Conservation (phyloP, 2,113 vertebrate genomes). For the Caretta caretta region DNA sequence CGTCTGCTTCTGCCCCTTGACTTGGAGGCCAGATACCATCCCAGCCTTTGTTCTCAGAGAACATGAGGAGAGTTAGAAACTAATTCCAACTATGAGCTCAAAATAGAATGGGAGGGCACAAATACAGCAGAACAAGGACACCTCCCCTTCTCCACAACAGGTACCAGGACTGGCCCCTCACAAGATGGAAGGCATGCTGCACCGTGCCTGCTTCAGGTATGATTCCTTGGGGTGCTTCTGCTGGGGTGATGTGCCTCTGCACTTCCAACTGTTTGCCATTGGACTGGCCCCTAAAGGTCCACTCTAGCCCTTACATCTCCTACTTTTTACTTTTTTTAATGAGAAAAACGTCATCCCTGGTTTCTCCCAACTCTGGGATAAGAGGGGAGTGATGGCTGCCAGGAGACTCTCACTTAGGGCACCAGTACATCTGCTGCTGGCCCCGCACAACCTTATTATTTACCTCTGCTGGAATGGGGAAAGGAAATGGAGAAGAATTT, state of each 20-base stretch:
- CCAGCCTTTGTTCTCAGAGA: not conserved
- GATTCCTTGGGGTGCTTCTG: not conserved
- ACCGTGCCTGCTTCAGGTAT: not conserved
- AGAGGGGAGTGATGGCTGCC: not conserved
- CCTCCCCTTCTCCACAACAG: not conserved
- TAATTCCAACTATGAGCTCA: not conserved
- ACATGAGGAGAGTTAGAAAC: accelerated
- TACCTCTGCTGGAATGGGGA: conserved; percentile 25
- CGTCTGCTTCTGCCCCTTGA: not conserved
- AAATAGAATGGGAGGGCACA: not conserved
- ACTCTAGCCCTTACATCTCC: not conserved
- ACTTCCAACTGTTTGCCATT: not conserved
- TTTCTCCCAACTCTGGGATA: not conserved
- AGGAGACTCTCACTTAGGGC: not conserved
- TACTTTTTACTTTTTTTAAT: not conserved
- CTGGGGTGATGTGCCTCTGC: not conserved
- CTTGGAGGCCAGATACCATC: not conserved
- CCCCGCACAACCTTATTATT: conserved; percentile 14
- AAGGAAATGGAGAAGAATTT: not conserved
- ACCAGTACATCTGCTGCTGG: not conserved
- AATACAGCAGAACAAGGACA: not conserved
- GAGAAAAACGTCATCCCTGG: not conserved
- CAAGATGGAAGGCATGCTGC: not conserved
- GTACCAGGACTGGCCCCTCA: not conserved
- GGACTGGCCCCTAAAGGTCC: not conserved